Evolutionary conservation across 2,888 invertebrate genomes (phyloP).

Genomic region (Xylocampa areola): DNA sequence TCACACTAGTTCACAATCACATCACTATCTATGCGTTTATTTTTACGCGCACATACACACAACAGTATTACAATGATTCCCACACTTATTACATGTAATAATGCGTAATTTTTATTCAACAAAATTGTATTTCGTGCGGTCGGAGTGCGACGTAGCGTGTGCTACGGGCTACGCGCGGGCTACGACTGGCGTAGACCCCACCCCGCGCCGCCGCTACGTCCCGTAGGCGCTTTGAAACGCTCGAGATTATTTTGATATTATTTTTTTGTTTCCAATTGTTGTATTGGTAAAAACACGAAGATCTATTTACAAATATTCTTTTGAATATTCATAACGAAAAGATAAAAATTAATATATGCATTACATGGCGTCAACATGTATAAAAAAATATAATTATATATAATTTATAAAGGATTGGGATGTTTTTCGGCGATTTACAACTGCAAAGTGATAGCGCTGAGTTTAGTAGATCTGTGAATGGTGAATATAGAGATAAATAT

Average conservation of each 20-base stretch:
- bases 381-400: too few species aligned
- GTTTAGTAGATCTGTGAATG: too few species aligned
- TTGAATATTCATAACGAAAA: too few species aligned
- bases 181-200: slow-evolving; percentile 84
- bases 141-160: slow-evolving; percentile 75
- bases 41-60: slow-evolving; percentile 53
- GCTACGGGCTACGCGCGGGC: slow-evolving; percentile 82
- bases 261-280: slow-evolving; percentile 62
- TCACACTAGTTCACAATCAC: slow-evolving; percentile 67
- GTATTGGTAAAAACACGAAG: slow-evolving; percentile 42
- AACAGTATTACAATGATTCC: slow-evolving; percentile 53
- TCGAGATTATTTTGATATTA: slow-evolving; percentile 58
- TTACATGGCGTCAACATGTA: too few species aligned
- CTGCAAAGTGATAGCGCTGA: too few species aligned
- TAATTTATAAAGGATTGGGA: too few species aligned
- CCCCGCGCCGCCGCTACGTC: slow-evolving; percentile 73
- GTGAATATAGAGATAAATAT: too few species aligned
- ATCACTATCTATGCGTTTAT: slow-evolving; percentile 61
- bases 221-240: slow-evolving; percentile 67
- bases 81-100: slow-evolving; percentile 56
- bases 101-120: slow-evolving; percentile 56
- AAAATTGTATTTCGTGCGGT: slow-evolving; percentile 43
- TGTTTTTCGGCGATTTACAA: too few species aligned
- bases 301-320: slow-evolving; percentile 39
- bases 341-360: too few species aligned